Base-by-base conservation (phyloP, 2,113 vertebrate genomes). In the Nesospiza acunhae region DNA sequence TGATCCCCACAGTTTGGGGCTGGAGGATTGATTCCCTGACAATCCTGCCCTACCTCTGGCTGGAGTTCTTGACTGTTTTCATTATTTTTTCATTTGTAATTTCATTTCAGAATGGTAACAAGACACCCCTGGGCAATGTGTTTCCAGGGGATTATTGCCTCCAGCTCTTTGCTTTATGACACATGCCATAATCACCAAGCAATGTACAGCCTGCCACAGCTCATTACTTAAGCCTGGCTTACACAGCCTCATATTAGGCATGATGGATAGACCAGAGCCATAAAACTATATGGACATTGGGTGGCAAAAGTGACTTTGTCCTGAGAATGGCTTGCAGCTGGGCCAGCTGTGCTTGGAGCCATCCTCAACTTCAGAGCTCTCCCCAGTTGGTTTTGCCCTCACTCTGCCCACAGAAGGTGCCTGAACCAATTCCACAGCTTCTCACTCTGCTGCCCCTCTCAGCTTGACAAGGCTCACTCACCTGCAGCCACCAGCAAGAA, bases 111-210 rank as follows among this genome's bases (percentile, higher is more conserved):
- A 49, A 70, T 4, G 46, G 96, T 94, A 96, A 95, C 95, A 89
- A 41, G 91, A 95, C 78, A 73, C 94, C 94, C 72, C 0, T 0
- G 33, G 89, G 92, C 81, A 81, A 87, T 59, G 90, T 87, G 13
- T 84, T 95, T 94, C 79, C 90, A 80, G 64, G 79, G 94, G 97
- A 96, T 97, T 96, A 97, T 70, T 94, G 87, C 69, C 78, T 97
- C 79, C 95, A 94, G 95, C 96, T 94, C 87, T 91, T 33, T 77
- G 92, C 94, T 93, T 96, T 89, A 74, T 78, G 91, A 82, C 96
- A 94, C 87, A 90, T 89, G 87, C 95, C 96, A 92, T 93, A 94
- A 95, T 83, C 72, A 21, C 84, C 62, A 2, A 2, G 41, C 93
- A 93, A 97, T 76, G 87, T 60, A 87, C 67, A 26, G 12, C 85